A percentile compares a stretch with the other conserved stretches of the same genome.
These are phyloP conservation scores for Chrysolina oricalcia DNA, from an alignment of 2,888 invertebrate species.

Conservation along the genomic window DNA sequence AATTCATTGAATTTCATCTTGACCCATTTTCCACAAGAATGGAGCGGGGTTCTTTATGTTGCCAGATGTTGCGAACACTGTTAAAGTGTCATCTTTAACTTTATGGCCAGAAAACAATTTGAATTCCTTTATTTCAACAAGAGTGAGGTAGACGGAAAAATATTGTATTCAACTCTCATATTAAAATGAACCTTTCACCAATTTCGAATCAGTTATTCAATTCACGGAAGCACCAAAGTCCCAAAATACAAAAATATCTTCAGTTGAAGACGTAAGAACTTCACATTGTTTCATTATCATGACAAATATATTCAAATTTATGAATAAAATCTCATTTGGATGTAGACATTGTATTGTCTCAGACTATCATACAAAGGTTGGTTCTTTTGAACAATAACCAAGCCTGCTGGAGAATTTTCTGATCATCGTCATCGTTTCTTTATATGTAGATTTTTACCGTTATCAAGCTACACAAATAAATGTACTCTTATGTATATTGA, in stretches of 20 bases:
- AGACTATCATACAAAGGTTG: slow-evolving; percentile 2
- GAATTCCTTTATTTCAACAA: too few species aligned
- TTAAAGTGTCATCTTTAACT: too few species aligned
- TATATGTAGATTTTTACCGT: not conserved
- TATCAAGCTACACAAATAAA: too few species aligned
- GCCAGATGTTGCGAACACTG: too few species aligned
- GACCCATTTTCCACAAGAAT: too few species aligned
- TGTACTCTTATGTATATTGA: too few species aligned
- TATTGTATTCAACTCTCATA: too few species aligned
- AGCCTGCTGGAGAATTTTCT: slow-evolving; percentile 30
- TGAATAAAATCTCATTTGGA: not conserved
- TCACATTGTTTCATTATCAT: not conserved
- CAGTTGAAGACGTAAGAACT: not conserved
- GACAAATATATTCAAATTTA: not conserved
- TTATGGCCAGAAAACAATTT: too few species aligned
- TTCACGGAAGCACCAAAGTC: not conserved
- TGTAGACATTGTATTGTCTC: slow-evolving; percentile 13
- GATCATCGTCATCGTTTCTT: not conserved
- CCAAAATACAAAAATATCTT: not conserved
- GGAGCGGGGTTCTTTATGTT: too few species aligned
- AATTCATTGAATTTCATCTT: too few species aligned
- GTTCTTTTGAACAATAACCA: slow-evolving; percentile 22
- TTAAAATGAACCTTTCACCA: too few species aligned
- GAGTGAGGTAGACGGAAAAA: too few species aligned
- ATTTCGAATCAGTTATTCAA: not conserved